These are phyloP conservation scores for Porites lutea DNA, from an alignment of 64 coral and sea anemone genomes.

Conservation along the genomic window DNA sequence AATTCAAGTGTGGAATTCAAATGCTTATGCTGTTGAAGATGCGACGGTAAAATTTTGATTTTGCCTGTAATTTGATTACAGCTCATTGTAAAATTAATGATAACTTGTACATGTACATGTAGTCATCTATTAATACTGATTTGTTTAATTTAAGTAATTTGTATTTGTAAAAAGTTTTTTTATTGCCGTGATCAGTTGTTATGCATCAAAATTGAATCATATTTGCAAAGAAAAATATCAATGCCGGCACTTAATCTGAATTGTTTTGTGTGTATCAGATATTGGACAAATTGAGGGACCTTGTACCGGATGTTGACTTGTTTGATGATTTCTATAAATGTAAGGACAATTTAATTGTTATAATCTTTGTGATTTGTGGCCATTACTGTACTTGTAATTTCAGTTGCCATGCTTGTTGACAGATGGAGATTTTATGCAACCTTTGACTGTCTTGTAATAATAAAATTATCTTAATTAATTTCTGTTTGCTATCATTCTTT, in stretches of 20 bases:
- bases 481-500: neutral
- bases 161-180: no score
- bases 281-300: conserved; percentile 74
- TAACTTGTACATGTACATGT: neutral
- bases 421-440: no score
- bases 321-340: conserved; percentile 97
- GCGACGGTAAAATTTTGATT: conserved; percentile 63
- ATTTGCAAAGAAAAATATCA: no score
- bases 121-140: no score
- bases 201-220: no score
- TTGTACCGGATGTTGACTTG: conserved; percentile 77
- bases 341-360: conserved; percentile 26
- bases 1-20: conserved; percentile 95
- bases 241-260: no score
- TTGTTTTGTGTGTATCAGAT: conserved; percentile 42
- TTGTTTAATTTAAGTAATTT: no score
- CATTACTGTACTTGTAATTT: no score
- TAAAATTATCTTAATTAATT: neutral
- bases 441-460: neutral
- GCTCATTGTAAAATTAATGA: no score
- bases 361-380: no score
- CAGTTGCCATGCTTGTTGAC: no score
- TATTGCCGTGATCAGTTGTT: no score
- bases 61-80: neutral
- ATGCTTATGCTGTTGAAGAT: conserved; percentile 65